Conservation (phyloP, 2,888 invertebrate genomes). For the Boloria selene region DNA sequence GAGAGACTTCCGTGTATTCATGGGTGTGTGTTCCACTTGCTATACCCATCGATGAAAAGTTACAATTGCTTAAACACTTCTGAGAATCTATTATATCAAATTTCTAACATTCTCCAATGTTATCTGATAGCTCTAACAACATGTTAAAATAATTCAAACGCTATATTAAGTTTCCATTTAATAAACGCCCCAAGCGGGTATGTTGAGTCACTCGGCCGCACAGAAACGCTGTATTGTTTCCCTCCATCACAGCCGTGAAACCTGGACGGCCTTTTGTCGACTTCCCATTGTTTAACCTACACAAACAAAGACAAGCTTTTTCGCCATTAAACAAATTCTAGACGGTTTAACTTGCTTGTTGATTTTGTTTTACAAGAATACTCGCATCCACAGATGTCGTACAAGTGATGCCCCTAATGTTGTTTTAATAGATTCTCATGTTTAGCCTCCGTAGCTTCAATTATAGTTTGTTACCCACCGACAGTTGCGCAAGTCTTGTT, state of each 20-base stretch:
- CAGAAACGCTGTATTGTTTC: conserved; percentile 69
- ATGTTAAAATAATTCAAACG: conserved; percentile 16
- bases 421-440: conserved; percentile 66
- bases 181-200: conserved; percentile 56
- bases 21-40: conserved; percentile 60
- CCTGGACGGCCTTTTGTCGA: conserved; percentile 70
- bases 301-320: conserved; percentile 55
- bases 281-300: conserved; percentile 68
- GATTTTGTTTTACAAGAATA: conserved; percentile 24
- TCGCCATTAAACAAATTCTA: conserved; percentile 48
- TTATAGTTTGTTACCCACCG: conserved; percentile 69
- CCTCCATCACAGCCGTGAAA: conserved; percentile 60
- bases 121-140: background rate
- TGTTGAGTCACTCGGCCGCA: conserved; percentile 70
- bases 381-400: conserved; percentile 38
- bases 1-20: conserved; percentile 66
- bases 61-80: conserved; percentile 17
- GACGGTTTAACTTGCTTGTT: conserved; percentile 46
- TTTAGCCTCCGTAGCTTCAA: conserved; percentile 74
- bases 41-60: conserved; percentile 36
- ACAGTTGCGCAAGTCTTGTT: conserved; percentile 42
- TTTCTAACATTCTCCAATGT: conserved; percentile 8
- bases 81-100: background rate
- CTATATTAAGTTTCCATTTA: conserved; percentile 27
- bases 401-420: conserved; percentile 55